phyloP scores from a whole-genome alignment of 2,797 vertebrate species.

The Chrysocyon brachyurus region DNA sequence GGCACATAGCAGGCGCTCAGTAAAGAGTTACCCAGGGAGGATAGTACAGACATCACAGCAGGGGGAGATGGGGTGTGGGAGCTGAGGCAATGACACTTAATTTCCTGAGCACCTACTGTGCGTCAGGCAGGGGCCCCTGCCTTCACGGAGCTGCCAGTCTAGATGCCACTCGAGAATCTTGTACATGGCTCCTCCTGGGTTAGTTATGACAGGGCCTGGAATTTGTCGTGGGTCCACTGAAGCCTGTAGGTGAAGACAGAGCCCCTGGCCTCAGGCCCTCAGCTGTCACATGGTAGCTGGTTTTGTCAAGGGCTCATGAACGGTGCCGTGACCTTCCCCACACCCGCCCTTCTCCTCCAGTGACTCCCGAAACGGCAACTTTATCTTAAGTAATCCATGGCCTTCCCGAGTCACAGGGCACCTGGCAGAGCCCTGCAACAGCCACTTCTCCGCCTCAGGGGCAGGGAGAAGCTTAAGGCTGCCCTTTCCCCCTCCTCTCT shows the following conservation, averaged over 20 bases:
- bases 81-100: neutral
- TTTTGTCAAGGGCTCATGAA: neutral
- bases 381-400: neutral
- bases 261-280: neutral
- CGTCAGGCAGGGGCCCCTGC: neutral
- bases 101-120: neutral
- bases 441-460: neutral
- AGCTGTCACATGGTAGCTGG: neutral
- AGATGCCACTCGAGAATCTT: neutral
- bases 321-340: neutral
- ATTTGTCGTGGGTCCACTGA: neutral
- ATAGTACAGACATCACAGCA: neutral
- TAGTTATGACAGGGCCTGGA: neutral
- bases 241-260: neutral
- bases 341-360: neutral
- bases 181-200: neutral
- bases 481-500: neutral
- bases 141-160: neutral
- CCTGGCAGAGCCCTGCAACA: neutral
- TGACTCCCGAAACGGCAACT: neutral
- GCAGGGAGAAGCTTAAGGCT: neutral
- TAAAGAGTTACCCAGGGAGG: neutral
- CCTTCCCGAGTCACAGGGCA: neutral
- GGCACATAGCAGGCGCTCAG: neutral
- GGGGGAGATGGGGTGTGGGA: neutral